A percentile compares a stretch with the other conserved stretches of the same genome.
Evolutionary conservation across 2,888 invertebrate species (phyloP).

Genomic region (Scrobipalpa costella): DNA sequence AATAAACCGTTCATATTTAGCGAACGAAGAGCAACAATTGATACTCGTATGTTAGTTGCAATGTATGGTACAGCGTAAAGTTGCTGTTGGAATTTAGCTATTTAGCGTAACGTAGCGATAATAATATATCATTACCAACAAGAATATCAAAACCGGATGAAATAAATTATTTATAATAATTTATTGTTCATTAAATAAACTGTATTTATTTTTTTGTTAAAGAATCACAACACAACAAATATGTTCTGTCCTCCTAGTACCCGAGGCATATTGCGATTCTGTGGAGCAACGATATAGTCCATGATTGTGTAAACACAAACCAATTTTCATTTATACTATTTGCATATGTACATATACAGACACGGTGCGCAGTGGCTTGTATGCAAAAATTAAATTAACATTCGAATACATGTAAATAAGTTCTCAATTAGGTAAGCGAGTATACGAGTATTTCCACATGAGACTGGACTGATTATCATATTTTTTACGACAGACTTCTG

Average conservation of each 20-base stretch:
- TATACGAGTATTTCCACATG: not conserved
- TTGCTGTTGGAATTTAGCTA: no score
- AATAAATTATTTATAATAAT: no score
- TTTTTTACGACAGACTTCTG: no score
- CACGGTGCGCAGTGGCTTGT: not conserved
- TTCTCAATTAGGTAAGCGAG: not conserved
- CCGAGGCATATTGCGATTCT: not conserved
- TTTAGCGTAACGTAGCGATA: no score
- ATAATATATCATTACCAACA: no score
- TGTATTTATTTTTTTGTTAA: no score
- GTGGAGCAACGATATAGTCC: not conserved
- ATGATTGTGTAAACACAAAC: not conserved
- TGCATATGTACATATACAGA: not conserved
- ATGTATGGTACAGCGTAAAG: no score
- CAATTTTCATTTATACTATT: constrained; percentile 1
- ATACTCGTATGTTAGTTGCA: no score
- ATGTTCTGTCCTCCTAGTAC: not conserved
- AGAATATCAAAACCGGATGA: no score
- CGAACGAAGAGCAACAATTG: no score
- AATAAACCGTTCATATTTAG: no score
- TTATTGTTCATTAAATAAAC: no score
- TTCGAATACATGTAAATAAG: constrained; percentile 8
- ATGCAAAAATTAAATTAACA: constrained; percentile 8
- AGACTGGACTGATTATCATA: not conserved
- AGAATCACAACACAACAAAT: not conserved